These are phyloP conservation scores for Donacobius atricapilla DNA, from an alignment of 2,113 vertebrate species.

Conservation along the genomic window DNA sequence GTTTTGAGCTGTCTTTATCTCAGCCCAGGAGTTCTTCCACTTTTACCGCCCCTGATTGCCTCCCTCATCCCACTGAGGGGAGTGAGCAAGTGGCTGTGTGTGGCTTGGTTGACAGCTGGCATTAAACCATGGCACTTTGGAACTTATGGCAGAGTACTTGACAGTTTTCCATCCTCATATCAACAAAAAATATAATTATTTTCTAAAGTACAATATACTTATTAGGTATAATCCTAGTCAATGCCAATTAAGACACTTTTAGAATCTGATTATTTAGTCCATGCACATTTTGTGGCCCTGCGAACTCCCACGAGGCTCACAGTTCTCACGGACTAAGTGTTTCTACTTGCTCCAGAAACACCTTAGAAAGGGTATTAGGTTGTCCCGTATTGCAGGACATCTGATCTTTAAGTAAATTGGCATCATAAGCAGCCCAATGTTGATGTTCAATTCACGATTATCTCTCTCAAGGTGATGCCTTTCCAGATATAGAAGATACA, in stretches of 20 bases:
- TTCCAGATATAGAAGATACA: background rate
- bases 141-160: background rate
- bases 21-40: background rate
- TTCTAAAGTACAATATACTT: background rate
- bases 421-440: background rate
- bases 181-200: background rate
- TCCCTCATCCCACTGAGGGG: background rate
- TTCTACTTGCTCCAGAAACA: background rate
- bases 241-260: background rate
- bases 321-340: background rate
- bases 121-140: background rate
- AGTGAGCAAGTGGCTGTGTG: accelerated
- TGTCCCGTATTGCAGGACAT: background rate
- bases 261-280: background rate
- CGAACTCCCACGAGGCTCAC: accelerated
- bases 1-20: background rate
- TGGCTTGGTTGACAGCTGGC: background rate
- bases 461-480: background rate
- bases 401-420: background rate
- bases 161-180: background rate
- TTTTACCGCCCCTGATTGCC: background rate
- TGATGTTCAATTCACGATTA: background rate
- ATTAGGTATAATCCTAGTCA: background rate
- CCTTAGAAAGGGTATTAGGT: background rate
- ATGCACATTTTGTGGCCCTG: background rate